These are phyloP conservation scores for Bombus picipes DNA, from an alignment of 1,140 invertebrate genomes.

Conservation along the genomic window DNA sequence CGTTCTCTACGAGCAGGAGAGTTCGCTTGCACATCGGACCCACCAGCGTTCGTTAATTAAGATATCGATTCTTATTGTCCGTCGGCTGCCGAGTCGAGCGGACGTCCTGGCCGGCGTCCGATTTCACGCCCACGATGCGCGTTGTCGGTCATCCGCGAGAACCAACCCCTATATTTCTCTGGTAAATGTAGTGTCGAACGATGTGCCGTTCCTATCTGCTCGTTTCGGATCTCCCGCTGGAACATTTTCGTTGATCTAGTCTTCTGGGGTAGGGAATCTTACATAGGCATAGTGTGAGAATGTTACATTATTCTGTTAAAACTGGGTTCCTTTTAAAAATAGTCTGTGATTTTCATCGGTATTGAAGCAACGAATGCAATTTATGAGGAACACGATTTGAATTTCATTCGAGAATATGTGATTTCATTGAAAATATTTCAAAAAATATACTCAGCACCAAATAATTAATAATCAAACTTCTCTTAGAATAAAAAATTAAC, in stretches of 20 bases:
- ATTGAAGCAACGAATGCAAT: neutral
- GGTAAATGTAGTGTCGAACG: neutral
- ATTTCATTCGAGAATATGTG: neutral
- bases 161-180: conserved; percentile 53
- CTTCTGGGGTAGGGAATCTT: too few relatives aligned
- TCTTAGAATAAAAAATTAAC: neutral
- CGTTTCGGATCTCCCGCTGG: neutral
- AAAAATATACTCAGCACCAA: too few relatives aligned
- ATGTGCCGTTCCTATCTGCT: neutral
- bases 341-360: neutral
- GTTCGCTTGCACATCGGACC: conserved; percentile 61
- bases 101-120: conserved; percentile 72
- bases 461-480: too few relatives aligned
- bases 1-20: conserved; percentile 55
- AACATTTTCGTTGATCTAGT: neutral
- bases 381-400: neutral
- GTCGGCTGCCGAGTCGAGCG: conserved; percentile 69
- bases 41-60: conserved; percentile 79
- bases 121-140: conserved; percentile 68
- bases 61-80: conserved; percentile 82
- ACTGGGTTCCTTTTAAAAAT: neutral
- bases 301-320: neutral
- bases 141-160: conserved; percentile 65
- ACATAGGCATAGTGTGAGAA: neutral
- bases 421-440: too few relatives aligned